Evolutionary conservation across 2,888 invertebrate species (phyloP), one percentile per base, ranked within the genome.

Genomic region (Phyllotreta striolata): DNA sequence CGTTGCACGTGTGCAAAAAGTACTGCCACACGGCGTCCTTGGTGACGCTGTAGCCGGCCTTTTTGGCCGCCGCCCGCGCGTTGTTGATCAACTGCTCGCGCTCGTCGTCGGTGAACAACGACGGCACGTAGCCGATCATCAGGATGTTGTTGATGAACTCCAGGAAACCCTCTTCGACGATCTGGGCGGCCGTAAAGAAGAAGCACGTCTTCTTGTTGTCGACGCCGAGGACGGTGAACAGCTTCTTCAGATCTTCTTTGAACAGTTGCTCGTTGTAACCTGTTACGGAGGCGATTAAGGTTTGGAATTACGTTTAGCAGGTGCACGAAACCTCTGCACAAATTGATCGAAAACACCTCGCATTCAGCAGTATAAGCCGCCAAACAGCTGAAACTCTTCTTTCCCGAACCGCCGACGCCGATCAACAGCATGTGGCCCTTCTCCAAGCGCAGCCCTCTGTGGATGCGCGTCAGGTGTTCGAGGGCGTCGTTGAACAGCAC

Each of bases 111-210:
- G 87, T 85, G 75, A 93, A 96, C 41, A 96, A 81, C 0, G 95
- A 90, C 0, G 95, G 93, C 1, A 95, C 91, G 81, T 92, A 90
- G 7, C 82, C 96, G 57, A 92, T 91, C 80, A 94, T 94, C 64
- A 96, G 81, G 79, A 96, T 95, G 76, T 95, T 96, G 81, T 96
- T 96, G 64, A 96, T 92, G 69, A 93, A 85, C 81, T 96, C 96
- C 64, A 96, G 80, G 78, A 96, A 96, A 9, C 91, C 89, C 79
- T 93, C 92, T 73, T 92, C 91, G 0, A 89, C 84, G 62, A 92
- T 87, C 85, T 96, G 93, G 8, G 92, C 87, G 12, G 92, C 91
- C 0, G 92, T 90, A 76, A 96, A 94, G 2, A 95, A 82, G 77
- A 96, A 96, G 0, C 92, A 92, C 0, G 89, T 88, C 66, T 87